phyloP scores from a whole-genome alignment of 23 tunicate genomes.

The Styela clava region DNA sequence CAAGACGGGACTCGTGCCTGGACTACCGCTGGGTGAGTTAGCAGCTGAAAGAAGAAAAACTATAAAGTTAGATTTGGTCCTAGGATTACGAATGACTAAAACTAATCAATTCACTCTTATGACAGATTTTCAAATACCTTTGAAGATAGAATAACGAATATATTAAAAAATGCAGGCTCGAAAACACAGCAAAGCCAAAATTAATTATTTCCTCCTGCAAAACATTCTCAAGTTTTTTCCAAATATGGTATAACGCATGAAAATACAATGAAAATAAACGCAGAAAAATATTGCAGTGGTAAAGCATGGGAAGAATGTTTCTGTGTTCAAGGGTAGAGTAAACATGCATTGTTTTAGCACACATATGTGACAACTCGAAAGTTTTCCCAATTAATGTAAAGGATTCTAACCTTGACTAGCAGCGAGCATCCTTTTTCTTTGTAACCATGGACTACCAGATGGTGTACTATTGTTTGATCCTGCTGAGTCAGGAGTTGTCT shows the following conservation, averaged over 20 bases:
- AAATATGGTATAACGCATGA: no score
- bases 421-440: conserved; percentile 64
- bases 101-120: background rate
- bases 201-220: no score
- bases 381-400: no score
- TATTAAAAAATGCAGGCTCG: background rate
- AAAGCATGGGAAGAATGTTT: no score
- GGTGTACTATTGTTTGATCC: conserved; percentile 64
- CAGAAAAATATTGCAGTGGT: no score
- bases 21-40: conserved; percentile 78
- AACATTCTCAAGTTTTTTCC: no score
- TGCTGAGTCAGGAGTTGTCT: conserved; percentile 47
- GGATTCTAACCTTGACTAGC: conserved; percentile 95
- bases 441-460: conserved; percentile 86
- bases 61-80: background rate
- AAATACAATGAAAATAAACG: no score
- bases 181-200: background rate
- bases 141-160: background rate
- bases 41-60: conserved; percentile 20
- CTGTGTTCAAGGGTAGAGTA: no score
- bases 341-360: no score
- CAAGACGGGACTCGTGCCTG: conserved; percentile 77
- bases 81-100: background rate
- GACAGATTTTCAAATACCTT: background rate
- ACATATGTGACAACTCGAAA: no score